These are phyloP conservation scores for Phalloptychus januarius DNA, from an alignment of 2,797 vertebrate genomes.

Conservation along the genomic window DNA sequence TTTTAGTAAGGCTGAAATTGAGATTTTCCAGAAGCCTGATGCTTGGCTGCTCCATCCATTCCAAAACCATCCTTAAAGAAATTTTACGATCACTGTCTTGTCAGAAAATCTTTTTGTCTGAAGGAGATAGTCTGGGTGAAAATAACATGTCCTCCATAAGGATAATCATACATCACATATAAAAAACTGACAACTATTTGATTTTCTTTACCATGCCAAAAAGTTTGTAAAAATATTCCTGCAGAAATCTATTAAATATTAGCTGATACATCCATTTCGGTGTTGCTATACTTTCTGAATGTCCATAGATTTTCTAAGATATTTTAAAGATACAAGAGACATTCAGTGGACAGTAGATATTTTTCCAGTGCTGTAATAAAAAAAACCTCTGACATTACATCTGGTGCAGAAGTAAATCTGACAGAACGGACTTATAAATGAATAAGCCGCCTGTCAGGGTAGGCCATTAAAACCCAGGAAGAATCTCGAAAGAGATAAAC, in stretches of 20 bases:
- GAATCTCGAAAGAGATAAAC: conserved; percentile 2
- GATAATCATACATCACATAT: not conserved
- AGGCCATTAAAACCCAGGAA: not conserved
- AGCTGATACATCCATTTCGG: not conserved
- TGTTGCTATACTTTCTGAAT: not conserved
- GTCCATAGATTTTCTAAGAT: not conserved
- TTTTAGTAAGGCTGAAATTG: not conserved
- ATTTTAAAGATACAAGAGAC: conserved; percentile 7
- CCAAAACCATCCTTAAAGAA: not conserved
- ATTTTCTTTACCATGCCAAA: not conserved
- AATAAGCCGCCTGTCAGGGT: conserved; percentile 3
- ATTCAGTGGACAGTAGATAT: conserved; percentile 23
- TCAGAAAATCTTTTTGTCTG: not conserved
- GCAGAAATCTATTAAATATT: not conserved
- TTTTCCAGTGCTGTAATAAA: conserved; percentile 31
- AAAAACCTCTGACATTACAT: conserved; percentile 1
- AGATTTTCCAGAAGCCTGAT: not conserved
- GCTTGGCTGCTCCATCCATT: not conserved
- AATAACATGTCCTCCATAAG: not conserved
- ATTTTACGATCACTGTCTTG: not conserved
- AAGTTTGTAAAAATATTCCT: not conserved
- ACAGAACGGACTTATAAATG: not conserved
- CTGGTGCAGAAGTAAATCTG: not conserved
- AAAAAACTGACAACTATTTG: not conserved
- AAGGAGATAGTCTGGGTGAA: not conserved